These are phyloP conservation scores for Cephus pulcher DNA, from an alignment of 2,888 invertebrate species.

Conservation along the genomic window DNA sequence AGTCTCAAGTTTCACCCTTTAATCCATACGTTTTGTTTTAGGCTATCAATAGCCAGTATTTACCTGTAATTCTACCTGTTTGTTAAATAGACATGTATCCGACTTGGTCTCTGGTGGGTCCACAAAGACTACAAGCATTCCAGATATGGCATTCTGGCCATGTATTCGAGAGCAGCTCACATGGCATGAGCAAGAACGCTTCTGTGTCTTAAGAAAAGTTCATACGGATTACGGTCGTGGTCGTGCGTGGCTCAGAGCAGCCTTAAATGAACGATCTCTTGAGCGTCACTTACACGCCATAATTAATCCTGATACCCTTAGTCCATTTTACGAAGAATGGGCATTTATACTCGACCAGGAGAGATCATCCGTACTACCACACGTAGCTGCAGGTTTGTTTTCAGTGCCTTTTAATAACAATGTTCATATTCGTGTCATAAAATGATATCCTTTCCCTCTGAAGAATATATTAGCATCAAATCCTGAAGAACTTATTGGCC, in stretches of 20 bases:
- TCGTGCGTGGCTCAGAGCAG: slow-evolving; percentile 89
- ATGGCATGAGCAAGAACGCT: slow-evolving; percentile 89
- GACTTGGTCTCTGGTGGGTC: slow-evolving; percentile 75
- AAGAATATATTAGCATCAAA: slow-evolving; percentile 48
- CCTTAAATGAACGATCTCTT: slow-evolving; percentile 91
- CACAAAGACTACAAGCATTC: slow-evolving; percentile 59
- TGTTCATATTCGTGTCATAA: not conserved
- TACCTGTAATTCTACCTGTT: slow-evolving; percentile 29
- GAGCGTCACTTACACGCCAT: slow-evolving; percentile 72
- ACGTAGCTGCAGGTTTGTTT: slow-evolving; percentile 82
- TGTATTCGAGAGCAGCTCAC: slow-evolving; percentile 84
- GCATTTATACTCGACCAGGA: slow-evolving; percentile 87
- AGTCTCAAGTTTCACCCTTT: not conserved
- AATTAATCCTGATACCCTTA: slow-evolving; percentile 43
- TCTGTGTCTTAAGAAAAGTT: slow-evolving; percentile 76
- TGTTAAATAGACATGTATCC: slow-evolving; percentile 75
- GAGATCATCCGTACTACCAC: slow-evolving; percentile 81
- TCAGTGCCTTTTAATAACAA: not conserved
- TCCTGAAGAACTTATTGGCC: not conserved
- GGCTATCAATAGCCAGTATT: too few species aligned
- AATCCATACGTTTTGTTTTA: not conserved
- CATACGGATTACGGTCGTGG: slow-evolving; percentile 84
- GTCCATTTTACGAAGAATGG: slow-evolving; percentile 82
- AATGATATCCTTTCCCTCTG: slow-evolving; percentile 9
- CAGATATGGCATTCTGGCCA: slow-evolving; percentile 79